A percentile compares a stretch with the other conserved stretches of the same genome.
Evolutionary conservation across 2,113 vertebrate species (phyloP).

Genomic region (Romanogobio albipinnatus): DNA sequence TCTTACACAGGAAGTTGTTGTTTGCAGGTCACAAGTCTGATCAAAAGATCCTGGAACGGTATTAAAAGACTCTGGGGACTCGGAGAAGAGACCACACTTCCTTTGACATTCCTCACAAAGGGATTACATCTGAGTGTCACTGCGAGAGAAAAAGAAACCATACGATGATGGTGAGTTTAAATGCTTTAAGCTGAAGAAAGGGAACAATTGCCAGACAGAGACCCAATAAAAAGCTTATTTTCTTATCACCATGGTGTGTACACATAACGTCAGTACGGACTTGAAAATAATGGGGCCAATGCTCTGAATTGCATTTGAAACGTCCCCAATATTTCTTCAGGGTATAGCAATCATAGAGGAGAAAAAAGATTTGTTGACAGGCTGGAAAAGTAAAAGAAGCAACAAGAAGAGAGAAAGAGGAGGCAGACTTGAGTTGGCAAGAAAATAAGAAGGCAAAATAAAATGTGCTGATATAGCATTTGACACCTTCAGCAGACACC

Average conservation of each 20-base stretch:
- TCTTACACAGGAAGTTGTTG: background rate
- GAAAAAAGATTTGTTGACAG: background rate
- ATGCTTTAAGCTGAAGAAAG: constrained; percentile 25
- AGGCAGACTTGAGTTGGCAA: constrained; percentile 33
- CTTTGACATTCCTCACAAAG: constrained; percentile 11
- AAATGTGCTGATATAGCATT: constrained; percentile 41
- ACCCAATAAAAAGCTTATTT: constrained; percentile 43
- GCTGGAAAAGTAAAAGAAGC: constrained; percentile 21
- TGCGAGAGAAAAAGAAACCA: constrained; percentile 6
- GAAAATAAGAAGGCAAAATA: constrained; percentile 41
- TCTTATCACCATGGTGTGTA: constrained; percentile 14
- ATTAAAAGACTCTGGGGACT: constrained; percentile 1
- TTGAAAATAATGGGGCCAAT: constrained; percentile 40
- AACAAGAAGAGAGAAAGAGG: constrained; percentile 33
- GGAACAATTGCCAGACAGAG: constrained; percentile 25
- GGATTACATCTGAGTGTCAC: constrained; percentile 14
- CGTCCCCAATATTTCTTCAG: constrained; percentile 25
- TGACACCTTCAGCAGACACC: constrained; percentile 56
- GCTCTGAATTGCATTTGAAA: constrained; percentile 44
- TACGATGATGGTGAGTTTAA: constrained; percentile 16
- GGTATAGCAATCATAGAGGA: constrained; percentile 46
- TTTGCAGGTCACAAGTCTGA: constrained; percentile 29
- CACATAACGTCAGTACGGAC: constrained; percentile 29
- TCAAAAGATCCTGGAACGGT: constrained; percentile 26
- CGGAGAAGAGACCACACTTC: background rate